A percentile compares a stretch with the other conserved stretches of the same genome.
These are phyloP conservation scores for Neodontobutis hainanensis DNA, from an alignment of 2,113 vertebrate species.

Conservation along the genomic window DNA sequence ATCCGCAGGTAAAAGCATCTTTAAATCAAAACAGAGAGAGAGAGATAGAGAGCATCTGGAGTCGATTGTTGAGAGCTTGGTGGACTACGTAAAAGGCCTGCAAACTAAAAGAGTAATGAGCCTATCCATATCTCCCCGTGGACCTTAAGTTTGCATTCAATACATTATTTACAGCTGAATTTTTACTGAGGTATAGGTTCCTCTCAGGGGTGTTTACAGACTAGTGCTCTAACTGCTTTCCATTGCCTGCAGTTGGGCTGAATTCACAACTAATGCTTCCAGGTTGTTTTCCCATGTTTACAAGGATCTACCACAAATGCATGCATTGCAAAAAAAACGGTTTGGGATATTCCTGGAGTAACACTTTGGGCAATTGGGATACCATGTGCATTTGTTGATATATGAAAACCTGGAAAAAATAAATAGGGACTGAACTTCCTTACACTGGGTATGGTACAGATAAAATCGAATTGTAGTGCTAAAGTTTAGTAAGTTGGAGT, in stretches of 20 bases:
- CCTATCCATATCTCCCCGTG: conserved; percentile 69
- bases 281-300: conserved; percentile 38
- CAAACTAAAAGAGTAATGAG: conserved; percentile 77
- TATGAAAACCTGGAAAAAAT: background rate
- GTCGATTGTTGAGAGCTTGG: conserved; percentile 61
- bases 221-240: conserved; percentile 69
- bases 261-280: conserved; percentile 42
- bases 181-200: conserved; percentile 76
- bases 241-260: conserved; percentile 56
- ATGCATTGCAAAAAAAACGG: conserved; percentile 20
- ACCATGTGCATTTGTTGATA: conserved; percentile 10
- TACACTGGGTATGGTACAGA: background rate
- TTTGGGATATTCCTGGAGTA: background rate
- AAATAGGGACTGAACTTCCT: background rate
- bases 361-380: conserved; percentile 14
- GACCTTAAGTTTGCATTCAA: conserved; percentile 80
- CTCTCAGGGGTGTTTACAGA: conserved; percentile 73
- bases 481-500: conserved; percentile 1
- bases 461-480: background rate
- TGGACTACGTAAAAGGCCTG: conserved; percentile 64
- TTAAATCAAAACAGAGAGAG: conserved; percentile 71
- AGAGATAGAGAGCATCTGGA: conserved; percentile 61
- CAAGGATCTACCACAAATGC: conserved; percentile 8
- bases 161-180: conserved; percentile 80
- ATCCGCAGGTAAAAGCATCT: conserved; percentile 79